Conservation (phyloP, 2,888 invertebrate species). For the Calliphora vomitoria region DNA sequence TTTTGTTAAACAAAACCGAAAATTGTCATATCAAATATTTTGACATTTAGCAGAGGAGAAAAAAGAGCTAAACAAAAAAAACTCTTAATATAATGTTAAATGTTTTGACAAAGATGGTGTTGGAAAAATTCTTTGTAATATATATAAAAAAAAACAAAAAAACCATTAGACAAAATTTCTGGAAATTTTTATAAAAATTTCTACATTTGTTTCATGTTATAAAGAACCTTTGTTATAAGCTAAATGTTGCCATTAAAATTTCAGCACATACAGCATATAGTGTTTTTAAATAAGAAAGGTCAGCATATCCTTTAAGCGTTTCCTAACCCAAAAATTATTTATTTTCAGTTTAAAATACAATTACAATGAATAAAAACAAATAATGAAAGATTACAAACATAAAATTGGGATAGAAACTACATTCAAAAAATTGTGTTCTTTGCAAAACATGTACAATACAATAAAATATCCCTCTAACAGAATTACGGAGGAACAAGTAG, state of each 20-base stretch:
- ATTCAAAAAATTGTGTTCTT: too few relatives aligned
- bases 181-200: not conserved
- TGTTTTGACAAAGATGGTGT: not conserved
- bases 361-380: too few relatives aligned
- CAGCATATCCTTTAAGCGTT: too few relatives aligned
- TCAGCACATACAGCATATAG: too few relatives aligned
- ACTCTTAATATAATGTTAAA: not conserved
- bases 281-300: too few relatives aligned
- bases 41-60: slow-evolving; percentile 4
- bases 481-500: too few relatives aligned
- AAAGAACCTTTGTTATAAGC: not conserved
- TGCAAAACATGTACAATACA: too few relatives aligned
- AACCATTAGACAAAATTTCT: not conserved
- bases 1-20: slow-evolving; percentile 46
- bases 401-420: too few relatives aligned
- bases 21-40: slow-evolving; percentile 25
- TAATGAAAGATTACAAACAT: too few relatives aligned
- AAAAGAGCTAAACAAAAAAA: not conserved
- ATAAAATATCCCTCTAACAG: too few relatives aligned
- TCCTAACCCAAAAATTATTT: not conserved
- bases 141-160: not conserved
- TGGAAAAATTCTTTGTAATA: not conserved
- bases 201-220: not conserved
- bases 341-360: too few relatives aligned
- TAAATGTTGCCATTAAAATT: not conserved